Evolutionary conservation across 2,797 vertebrate genomes (phyloP), one percentile per base, ranked within the genome.

Genomic region (Euthynnus affinis): DNA sequence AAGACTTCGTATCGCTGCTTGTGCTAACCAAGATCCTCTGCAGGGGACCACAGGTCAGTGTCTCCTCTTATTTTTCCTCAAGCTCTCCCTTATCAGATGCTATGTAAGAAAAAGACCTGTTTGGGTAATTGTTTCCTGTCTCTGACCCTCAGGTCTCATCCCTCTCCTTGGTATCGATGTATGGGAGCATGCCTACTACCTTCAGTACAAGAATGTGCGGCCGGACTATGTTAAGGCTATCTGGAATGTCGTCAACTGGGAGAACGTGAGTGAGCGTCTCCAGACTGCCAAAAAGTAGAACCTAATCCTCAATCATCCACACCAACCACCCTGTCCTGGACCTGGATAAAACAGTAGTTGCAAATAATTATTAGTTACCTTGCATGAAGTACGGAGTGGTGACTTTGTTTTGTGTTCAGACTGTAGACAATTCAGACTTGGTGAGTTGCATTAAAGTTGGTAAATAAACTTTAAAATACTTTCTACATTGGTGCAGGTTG

Each of bases 121-220:
- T 6, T 10, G 1, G 14, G n/a, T 48, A 2, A 40, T 6, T 17
- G 0, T 32, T 44, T 53, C 1, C 22, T 48, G 14, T 83, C 25
- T 84, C 42, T 66, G 46, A 40, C 58, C 2, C 49, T 71, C 55
- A 99, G 98, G 98, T 88, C 97, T 99, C 32, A 86, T 97, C 86
- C 98, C 98, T 20, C 94, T 99, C 27, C 94, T 99, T 32, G 98
- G 98, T 74, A 99, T 99, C 1, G 98, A 99, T 0, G 98, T 99
- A 13, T 99, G 98, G 98, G 98, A 99, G 82, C 98, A 99, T 49
- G 98, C 98, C 42, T 99, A 99, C 82, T 99, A 99, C 83, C 96
- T 99, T 67, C 98, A 99, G 79, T 99, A 99, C 93, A 99, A 98
- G 94, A 99, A 99, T 17, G 97, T 99, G 81, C 94, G 98, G 12